These are phyloP conservation scores for Indri indri DNA, from an alignment of 2,113 vertebrate species.

Conservation along the genomic window DNA sequence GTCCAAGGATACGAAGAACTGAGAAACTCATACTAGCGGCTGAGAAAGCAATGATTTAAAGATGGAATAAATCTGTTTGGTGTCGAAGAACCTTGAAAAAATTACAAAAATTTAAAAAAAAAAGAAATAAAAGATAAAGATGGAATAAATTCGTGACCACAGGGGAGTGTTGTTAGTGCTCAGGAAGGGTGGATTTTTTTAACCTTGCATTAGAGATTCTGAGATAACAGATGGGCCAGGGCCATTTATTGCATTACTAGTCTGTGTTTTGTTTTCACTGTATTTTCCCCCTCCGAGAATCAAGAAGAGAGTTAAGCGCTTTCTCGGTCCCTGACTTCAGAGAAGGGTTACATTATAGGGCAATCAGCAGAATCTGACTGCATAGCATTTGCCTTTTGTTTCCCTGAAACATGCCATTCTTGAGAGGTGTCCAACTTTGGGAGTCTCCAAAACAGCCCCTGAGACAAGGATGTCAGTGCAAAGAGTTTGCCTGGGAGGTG, in stretches of 20 bases:
- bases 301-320: not conserved
- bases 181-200: not conserved
- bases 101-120: no score
- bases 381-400: not conserved
- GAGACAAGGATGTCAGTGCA: not conserved
- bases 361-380: not conserved
- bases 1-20: not conserved
- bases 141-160: not conserved
- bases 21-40: not conserved
- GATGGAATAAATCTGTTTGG: not conserved
- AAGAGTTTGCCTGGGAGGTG: not conserved
- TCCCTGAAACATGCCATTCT: not conserved
- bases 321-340: not conserved
- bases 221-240: not conserved
- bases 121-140: not conserved
- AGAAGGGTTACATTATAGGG: not conserved
- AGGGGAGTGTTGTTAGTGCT: not conserved
- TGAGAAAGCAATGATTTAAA: slow-evolving; percentile 6
- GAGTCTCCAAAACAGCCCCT: not conserved
- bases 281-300: not conserved
- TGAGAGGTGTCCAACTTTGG: not conserved
- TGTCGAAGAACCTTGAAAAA: no score
- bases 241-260: not conserved
- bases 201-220: not conserved
- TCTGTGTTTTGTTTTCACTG: not conserved